A percentile compares a stretch with the other conserved stretches of the same genome.
Evolutionary conservation across 2,797 vertebrate species (phyloP).

Genomic region (Lepilemur ruficaudatus): DNA sequence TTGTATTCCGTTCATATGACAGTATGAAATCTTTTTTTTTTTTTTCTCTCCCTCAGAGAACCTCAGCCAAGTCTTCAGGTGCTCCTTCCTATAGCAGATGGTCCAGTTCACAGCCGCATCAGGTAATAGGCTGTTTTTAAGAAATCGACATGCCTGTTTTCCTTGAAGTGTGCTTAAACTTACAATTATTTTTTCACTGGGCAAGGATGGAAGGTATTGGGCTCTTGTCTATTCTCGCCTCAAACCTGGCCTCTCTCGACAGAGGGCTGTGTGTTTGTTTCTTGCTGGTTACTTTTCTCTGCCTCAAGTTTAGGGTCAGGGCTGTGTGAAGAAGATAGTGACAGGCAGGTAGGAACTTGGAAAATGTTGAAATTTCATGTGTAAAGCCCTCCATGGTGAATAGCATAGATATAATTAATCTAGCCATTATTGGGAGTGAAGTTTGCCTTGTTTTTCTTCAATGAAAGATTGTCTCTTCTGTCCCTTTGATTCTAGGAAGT

Average conservation of each 20-base stretch:
- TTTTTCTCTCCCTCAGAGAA: slow-evolving; percentile 84
- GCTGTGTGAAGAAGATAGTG: background rate
- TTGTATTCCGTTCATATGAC: slow-evolving; percentile 29
- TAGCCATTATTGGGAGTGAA: background rate
- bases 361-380: background rate
- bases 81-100: slow-evolving; percentile 90
- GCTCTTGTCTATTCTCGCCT: background rate
- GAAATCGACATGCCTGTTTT: background rate
- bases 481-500: background rate
- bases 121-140: slow-evolving; percentile 87
- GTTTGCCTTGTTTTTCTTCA: background rate
- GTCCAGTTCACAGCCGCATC: slow-evolving; percentile 90
- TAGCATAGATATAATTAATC: background rate
- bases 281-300: background rate
- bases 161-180: background rate
- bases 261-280: background rate
- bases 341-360: background rate
- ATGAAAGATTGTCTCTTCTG: background rate
- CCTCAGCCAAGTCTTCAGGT: slow-evolving; percentile 85
- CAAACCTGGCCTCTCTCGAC: background rate
- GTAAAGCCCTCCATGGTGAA: background rate
- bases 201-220: background rate
- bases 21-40: slow-evolving; percentile 70
- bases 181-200: background rate
- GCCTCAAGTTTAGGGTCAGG: background rate